Evolutionary conservation across 2,888 invertebrate genomes (phyloP).

Genomic region (Willowsia nigromaculata): DNA sequence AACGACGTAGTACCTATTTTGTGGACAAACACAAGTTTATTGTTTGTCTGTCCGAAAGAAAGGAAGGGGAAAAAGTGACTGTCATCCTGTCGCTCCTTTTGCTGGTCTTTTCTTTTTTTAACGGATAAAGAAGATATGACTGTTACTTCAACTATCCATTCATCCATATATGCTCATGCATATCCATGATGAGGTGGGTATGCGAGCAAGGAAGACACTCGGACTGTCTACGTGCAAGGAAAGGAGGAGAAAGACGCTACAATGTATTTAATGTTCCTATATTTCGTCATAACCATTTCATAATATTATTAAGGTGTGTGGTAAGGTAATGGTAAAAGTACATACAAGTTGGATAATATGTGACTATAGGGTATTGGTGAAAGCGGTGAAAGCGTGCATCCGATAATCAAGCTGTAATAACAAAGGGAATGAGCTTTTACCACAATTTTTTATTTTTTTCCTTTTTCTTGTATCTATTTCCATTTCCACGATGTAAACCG

Average conservation of each 20-base stretch:
- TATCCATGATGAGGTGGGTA: not conserved
- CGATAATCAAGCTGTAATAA: constrained; percentile 3
- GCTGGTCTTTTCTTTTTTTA: not conserved
- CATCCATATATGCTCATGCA: not conserved
- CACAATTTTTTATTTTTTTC: not conserved
- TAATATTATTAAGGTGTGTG: not conserved
- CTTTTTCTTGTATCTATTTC: not conserved
- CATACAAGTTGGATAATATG: not conserved
- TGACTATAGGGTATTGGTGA: too few species aligned
- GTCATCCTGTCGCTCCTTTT: constrained; percentile 57
- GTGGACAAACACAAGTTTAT: not conserved
- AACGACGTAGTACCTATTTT: not conserved
- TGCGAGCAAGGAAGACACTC: not conserved
- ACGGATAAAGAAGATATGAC: not conserved
- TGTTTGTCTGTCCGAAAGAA: constrained; percentile 44
- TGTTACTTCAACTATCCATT: not conserved
- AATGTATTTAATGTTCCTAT: not conserved
- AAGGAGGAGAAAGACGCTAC: constrained; percentile 18
- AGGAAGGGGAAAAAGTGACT: constrained; percentile 59
- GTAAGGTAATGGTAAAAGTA: not conserved
- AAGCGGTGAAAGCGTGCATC: constrained; percentile 29
- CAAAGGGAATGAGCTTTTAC: not conserved
- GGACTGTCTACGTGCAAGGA: not conserved
- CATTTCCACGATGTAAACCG: not conserved
- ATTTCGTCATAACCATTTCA: not conserved